Evolutionary conservation across 1,140 invertebrate species (phyloP), one percentile per base, ranked within the genome.

Genomic region (Megathymus violae): DNA sequence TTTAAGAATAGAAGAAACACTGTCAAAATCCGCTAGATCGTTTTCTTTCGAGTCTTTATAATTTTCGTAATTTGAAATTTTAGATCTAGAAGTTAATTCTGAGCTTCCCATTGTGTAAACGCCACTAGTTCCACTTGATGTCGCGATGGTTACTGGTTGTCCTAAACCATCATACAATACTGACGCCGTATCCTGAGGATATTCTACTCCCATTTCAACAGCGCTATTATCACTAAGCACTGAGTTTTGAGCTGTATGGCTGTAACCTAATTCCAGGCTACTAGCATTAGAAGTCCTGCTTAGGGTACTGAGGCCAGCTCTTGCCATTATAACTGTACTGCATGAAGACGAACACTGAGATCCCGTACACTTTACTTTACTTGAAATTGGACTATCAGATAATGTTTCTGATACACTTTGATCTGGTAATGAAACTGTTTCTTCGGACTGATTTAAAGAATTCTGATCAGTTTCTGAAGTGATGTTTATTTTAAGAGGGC

Each of bases 261-360:
- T 96, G 70, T 95, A 96, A 22, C 95, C 95, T 40, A 96, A 82
- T 86, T 97, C 95, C 68, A 96, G 88, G 73, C 95, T 96, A 51
- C 95, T 96, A 9, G 93, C 94, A 14, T 95, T 95, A 13, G 94
- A 96, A 56, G 92, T 91, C 78, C 93, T 92, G 67, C 93, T 92
- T 22, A 92, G 74, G 17, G 93, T 91, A 64, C 91, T 93, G 3
- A 93, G 79, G 59, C 93, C 92, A 65, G 92, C 82, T 73, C 93
- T 84, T 48, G 94, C 93, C 44, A 96, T 94, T 62, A 96, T 95
- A 10, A 96, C 95, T 1, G 96, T 97, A 69, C 95, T 96, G 78
- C 95, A 96, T 17, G 95, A 96, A 36, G 95, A 96, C 43, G 95
- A 96, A 81, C 95, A 96, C 77, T 96, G 96, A 3, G 95, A 96